Percentiles rank a stretch among this genome's conserved stretches.
Evolutionary conservation across 2,113 vertebrate species (phyloP).

Genomic region (Pavo muticus): DNA sequence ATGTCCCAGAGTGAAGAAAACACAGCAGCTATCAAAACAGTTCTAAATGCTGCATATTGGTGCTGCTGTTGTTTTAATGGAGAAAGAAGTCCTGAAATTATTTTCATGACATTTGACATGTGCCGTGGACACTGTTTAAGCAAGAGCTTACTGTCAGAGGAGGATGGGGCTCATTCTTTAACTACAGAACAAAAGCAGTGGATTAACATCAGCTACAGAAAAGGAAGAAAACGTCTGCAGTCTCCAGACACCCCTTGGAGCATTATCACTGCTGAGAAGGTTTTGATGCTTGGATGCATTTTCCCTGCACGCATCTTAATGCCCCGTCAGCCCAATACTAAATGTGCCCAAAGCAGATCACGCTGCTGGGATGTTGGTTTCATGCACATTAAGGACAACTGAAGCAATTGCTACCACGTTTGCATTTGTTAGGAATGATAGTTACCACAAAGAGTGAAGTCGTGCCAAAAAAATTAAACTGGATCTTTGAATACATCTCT

Average conservation of each 20-base stretch:
- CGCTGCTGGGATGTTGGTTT: neutral
- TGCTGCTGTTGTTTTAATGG: neutral
- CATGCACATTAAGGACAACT: neutral
- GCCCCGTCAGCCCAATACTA: neutral
- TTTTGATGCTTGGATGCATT: neutral
- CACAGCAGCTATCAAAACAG: neutral
- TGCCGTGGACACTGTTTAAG: neutral
- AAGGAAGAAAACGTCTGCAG: neutral
- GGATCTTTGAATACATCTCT: conserved; percentile 72
- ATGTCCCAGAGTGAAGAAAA: neutral
- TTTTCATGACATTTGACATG: neutral
- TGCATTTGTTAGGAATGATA: neutral
- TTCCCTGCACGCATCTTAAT: neutral
- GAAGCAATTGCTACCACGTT: neutral
- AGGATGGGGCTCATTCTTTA: neutral
- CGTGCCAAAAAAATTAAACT: conserved; percentile 88
- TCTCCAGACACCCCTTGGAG: neutral
- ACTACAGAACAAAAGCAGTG: neutral
- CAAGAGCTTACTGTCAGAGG: neutral
- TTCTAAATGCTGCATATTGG: neutral
- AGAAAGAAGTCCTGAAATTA: neutral
- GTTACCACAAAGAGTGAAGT: conserved; percentile 86
- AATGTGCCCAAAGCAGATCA: neutral
- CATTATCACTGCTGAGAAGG: neutral
- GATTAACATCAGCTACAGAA: neutral